These are phyloP conservation scores for Philaethria dido DNA, from an alignment of 2,888 invertebrate species.

Conservation along the genomic window DNA sequence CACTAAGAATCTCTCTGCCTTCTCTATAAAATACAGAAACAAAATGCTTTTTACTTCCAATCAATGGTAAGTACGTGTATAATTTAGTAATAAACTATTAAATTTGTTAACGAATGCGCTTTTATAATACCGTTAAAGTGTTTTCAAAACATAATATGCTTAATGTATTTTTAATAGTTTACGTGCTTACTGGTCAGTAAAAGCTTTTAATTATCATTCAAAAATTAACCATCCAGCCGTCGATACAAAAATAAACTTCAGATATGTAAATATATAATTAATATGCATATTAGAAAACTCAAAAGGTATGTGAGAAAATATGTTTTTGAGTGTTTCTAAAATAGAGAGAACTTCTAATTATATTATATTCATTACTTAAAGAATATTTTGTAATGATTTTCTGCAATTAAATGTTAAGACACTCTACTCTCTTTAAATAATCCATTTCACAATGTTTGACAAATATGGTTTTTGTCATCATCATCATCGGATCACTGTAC, in stretches of 20 bases:
- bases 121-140: background rate
- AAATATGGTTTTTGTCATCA: no score
- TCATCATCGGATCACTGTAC: no score
- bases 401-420: no score
- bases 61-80: background rate
- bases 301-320: no score
- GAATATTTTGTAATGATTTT: no score
- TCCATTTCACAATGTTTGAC: no score
- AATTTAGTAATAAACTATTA: conserved; percentile 31
- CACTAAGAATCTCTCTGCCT: no score
- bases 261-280: conserved; percentile 12
- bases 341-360: background rate
- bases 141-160: conserved; percentile 21
- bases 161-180: conserved; percentile 41
- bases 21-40: no score
- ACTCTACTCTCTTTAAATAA: no score
- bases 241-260: background rate
- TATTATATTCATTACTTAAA: no score
- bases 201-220: conserved; percentile 27
- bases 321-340: background rate
- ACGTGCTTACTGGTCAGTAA: conserved; percentile 31
- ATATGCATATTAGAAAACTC: conserved; percentile 18
- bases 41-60: no score
- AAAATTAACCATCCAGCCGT: conserved; percentile 18
- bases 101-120: conserved; percentile 22